Base-by-base conservation (phyloP, 2,888 invertebrate genomes). In the Seira musarum region DNA sequence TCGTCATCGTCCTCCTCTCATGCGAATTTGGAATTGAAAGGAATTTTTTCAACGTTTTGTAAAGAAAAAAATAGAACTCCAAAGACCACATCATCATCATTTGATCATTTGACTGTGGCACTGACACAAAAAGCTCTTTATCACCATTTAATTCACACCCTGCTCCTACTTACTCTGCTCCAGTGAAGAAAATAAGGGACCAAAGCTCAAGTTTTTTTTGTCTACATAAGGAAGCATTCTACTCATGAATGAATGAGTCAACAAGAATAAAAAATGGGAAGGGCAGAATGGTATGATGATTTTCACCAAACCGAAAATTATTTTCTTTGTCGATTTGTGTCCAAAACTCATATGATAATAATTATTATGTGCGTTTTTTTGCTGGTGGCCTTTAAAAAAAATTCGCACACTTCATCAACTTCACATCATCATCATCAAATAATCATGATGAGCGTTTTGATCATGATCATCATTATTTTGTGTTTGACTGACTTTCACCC, bases 381-480 rank as follows among this genome's bases (percentile, higher is more conserved):
- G n/a, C n/a, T n/a, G n/a, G 40, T 13, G 40, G 40, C 40, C 40
- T 13, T 8, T 13, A 13, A 53, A 69, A 57, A 49, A 75, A 68
- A 75, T 40, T 61, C 63, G 46, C 49, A 60, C 68, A 75, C 68
- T 75, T 72, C 67, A 67, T 72, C 78, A 68, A 19, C 40, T 35
- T 25, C 63, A 19, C 40, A 30, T 63, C 53, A 53, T n/a, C 19
- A 53, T 19, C n/a, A n/a, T n/a, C n/a, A n/a, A n/a, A n/a, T n/a
- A n/a, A n/a, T n/a, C n/a, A n/a, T n/a, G n/a, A n/a, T n/a, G n/a
- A n/a, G n/a, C n/a, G n/a, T n/a, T n/a, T 24, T 57, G 17, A 24
- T 69, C 30, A 60, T 75, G 17, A 46, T 57, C 13, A 3, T 22
- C 69, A 65, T 25, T 17, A 53, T 17, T 24, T 40, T 13, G 40